Base-by-base conservation (phyloP, 2,888 invertebrate genomes). In the Apotomis capreana region DNA sequence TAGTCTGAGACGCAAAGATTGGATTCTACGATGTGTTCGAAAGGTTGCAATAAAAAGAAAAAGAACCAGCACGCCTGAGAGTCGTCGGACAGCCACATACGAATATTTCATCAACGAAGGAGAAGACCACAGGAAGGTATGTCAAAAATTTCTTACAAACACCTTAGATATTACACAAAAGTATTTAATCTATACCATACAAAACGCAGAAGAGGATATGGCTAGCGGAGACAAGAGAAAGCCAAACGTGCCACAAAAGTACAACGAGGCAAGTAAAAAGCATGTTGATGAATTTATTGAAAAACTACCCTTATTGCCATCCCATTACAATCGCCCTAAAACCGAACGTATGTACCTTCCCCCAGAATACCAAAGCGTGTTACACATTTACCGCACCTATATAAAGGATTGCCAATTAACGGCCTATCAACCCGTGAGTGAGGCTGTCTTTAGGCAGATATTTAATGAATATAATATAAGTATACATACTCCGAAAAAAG, bases 401-500 rank as follows among this genome's bases (percentile, higher is more conserved):
- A 9, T 37, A 51, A 58, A 51, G 15, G 49, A 58, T 8, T 67
- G 58, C 51, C 15, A 57, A 51, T 9, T 10, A n/a, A 51, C 49
- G 9, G 13, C 10, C 4, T 5, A 46, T 12, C 12, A 58, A 12
- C 5, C 49, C 37, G 37, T 68, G 3, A 15, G 60, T 52, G 40
- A 60, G 12, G 5, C 46, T n/a, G 15, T 60, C 13, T 68, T 68
- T 52, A 68, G 52, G n/a, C 13, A 60, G 8, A n/a, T 54, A 12
- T 68, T 61, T 51, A 51, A 61, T 61, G 68, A 61, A 54, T 68
- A 68, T 54, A 52, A 54, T 36, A 68, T 68, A 8, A 40, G 51
- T 37, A 15, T 68, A n/a, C 68, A 68, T 26, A 37, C 54, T 0
- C 68, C 61, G 26, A 68, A 68, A 61, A 68, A 68, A 46, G 60